Conservation (phyloP, 2,797 vertebrate genomes). For the Sciurus carolinensis region DNA sequence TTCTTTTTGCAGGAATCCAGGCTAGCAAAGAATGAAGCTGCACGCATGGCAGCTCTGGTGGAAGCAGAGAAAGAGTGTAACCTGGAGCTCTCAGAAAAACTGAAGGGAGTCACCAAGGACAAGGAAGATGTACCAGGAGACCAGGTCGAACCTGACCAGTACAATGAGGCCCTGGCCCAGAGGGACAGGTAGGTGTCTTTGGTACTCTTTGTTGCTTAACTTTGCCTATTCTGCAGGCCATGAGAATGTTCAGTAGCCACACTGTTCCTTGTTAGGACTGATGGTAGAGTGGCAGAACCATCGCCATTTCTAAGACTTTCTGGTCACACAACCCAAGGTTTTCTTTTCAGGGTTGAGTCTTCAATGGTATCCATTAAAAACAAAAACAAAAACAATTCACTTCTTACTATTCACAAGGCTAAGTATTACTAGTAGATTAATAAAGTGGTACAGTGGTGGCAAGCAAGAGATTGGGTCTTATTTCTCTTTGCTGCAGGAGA, state of each 20-base stretch:
- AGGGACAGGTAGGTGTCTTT: conserved; percentile 90
- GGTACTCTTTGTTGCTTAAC: background rate
- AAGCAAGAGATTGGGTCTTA: background rate
- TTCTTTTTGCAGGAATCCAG: conserved; percentile 91
- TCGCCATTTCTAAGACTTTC: background rate
- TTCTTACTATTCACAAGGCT: background rate
- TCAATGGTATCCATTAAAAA: background rate
- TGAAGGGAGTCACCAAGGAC: conserved; percentile 85
- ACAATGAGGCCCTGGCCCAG: conserved; percentile 76
- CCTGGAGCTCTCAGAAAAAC: conserved; percentile 91
- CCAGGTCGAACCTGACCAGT: conserved; percentile 68
- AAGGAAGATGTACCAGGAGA: conserved; percentile 85
- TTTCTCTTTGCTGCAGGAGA: conserved; percentile 87
- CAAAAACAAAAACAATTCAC: background rate
- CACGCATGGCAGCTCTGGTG: conserved; percentile 90
- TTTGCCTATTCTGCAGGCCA: background rate
- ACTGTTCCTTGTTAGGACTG: background rate
- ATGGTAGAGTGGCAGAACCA: background rate
- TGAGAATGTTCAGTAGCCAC: background rate
- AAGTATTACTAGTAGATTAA: background rate
- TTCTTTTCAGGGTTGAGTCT: background rate
- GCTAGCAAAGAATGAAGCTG: conserved; percentile 91
- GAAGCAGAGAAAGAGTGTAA: conserved; percentile 91
- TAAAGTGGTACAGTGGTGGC: background rate
- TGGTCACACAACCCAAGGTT: background rate